Evolutionary conservation across 2,113 vertebrate species (phyloP).

Genomic region (Tragelaphus scriptus): DNA sequence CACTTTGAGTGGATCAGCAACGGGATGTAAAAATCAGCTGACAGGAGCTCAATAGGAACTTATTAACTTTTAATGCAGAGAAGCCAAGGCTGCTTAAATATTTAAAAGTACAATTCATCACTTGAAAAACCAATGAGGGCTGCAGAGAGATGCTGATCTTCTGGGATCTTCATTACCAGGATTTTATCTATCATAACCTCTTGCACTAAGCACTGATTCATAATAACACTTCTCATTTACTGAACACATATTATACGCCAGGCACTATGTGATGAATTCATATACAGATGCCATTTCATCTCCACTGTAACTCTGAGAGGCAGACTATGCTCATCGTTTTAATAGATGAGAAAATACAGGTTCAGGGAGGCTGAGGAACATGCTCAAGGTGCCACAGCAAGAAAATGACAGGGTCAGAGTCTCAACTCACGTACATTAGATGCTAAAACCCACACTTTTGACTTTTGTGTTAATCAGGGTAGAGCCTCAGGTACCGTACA

Average conservation of each 20-base stretch:
- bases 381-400: background rate
- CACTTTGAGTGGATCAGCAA: background rate
- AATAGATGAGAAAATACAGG: background rate
- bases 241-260: background rate
- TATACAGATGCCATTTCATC: background rate
- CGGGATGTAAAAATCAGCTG: slow-evolving; percentile 18
- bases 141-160: background rate
- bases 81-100: slow-evolving; percentile 38
- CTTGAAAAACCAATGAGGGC: slow-evolving; percentile 30
- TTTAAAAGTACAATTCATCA: slow-evolving; percentile 42
- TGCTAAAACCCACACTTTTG: background rate
- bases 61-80: slow-evolving; percentile 41
- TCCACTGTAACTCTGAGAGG: background rate
- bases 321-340: background rate
- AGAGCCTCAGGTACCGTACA: rapidly evolving
- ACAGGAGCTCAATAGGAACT: slow-evolving; percentile 13
- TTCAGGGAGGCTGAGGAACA: background rate
- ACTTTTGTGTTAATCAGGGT: background rate
- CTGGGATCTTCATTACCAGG: background rate
- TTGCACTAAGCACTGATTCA: background rate
- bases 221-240: background rate
- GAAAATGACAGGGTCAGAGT: background rate
- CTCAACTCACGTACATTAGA: background rate
- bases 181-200: background rate
- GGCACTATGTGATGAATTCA: background rate